These are phyloP conservation scores for Ecliptopera silaceata DNA, from an alignment of 2,888 invertebrate genomes.

Conservation along the genomic window DNA sequence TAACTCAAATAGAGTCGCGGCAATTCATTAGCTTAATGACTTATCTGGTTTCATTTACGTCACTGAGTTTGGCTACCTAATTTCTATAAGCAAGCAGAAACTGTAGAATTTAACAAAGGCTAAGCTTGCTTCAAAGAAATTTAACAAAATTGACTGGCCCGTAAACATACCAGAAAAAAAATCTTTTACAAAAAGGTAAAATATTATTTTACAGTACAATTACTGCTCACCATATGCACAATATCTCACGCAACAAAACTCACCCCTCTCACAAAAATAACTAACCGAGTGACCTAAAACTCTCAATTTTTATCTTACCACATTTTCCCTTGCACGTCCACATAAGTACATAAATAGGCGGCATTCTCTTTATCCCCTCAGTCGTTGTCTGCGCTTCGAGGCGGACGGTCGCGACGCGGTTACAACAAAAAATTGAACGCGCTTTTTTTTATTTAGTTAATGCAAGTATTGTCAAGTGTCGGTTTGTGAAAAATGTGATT, in stretches of 20 bases:
- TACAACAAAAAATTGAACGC: constrained; percentile 17
- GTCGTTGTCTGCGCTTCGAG: constrained; percentile 42
- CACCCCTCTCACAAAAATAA: constrained; percentile 20
- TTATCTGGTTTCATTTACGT: no score
- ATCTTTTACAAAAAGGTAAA: neutral
- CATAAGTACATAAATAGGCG: constrained; percentile 18
- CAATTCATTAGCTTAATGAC: no score
- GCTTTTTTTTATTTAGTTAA: constrained; percentile 6
- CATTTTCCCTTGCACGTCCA: constrained; percentile 10
- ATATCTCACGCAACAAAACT: constrained; percentile 18
- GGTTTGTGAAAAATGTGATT: constrained; percentile 2
- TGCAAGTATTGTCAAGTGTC: constrained; percentile 3
- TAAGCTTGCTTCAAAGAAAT: no score
- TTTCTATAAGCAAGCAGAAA: no score
- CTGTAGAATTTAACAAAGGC: no score
- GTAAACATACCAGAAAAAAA: no score
- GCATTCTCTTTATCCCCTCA: constrained; percentile 27
- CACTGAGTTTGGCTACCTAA: no score
- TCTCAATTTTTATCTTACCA: constrained; percentile 13
- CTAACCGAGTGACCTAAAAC: constrained; percentile 17
- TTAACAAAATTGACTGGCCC: no score
- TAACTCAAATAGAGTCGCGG: no score
- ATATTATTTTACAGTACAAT: constrained; percentile 1
- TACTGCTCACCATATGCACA: constrained; percentile 3
- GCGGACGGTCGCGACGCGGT: constrained; percentile 31